phyloP scores from a whole-genome alignment of 2,797 vertebrate genomes.

The Margarornis squamiger region DNA sequence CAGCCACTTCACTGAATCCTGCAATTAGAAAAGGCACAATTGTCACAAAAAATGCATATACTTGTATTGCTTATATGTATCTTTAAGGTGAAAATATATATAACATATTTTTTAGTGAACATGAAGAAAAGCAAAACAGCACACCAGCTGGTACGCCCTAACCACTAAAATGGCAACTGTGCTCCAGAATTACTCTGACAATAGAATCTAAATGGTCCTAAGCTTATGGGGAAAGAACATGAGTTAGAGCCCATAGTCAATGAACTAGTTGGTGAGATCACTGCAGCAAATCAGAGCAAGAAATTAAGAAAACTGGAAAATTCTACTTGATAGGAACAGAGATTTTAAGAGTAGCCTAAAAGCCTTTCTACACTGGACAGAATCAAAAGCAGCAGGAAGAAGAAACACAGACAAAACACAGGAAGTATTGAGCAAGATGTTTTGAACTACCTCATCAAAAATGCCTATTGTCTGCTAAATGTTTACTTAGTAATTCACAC shows the following conservation, averaged over 20 bases:
- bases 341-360: neutral
- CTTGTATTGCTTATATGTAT: neutral
- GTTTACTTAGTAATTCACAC: neutral
- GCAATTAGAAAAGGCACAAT: neutral
- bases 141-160: neutral
- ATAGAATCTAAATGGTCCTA: neutral
- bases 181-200: neutral
- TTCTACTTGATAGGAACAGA: neutral
- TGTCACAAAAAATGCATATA: neutral
- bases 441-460: neutral
- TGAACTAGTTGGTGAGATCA: neutral
- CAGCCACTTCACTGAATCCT: neutral
- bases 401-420: neutral
- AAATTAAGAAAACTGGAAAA: neutral
- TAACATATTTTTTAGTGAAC: neutral
- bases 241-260: neutral
- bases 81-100: neutral
- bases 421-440: neutral
- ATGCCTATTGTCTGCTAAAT: neutral
- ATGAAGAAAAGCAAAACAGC: neutral
- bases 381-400: neutral
- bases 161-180: neutral
- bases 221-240: neutral
- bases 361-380: neutral
- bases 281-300: neutral